Percentiles rank a stretch among this genome's conserved stretches.
Conservation (phyloP, 2,888 invertebrate genomes). For the Linyphia triangularis region DNA sequence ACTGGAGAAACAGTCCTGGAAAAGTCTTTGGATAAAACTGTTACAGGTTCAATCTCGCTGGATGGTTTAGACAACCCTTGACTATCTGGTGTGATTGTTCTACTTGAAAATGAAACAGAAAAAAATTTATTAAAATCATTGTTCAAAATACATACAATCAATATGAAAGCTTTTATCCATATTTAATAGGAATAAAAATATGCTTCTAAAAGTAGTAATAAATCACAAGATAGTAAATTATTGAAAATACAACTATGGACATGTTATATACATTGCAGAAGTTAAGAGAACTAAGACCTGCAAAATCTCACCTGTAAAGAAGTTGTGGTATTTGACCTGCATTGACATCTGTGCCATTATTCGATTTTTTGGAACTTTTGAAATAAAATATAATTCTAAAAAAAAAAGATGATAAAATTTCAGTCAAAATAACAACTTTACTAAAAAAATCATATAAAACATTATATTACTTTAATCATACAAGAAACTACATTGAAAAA, state of each 20-base stretch:
- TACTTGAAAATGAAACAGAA: slow-evolving; percentile 63
- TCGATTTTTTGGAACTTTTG: slow-evolving; percentile 97
- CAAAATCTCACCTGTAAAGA: slow-evolving; percentile 84
- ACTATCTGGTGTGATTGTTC: slow-evolving; percentile 79
- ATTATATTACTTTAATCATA: too few species aligned
- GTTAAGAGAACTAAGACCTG: not conserved
- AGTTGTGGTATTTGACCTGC: slow-evolving; percentile 98
- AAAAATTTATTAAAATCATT: not conserved
- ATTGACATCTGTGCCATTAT: slow-evolving; percentile 98
- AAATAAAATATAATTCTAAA: slow-evolving; percentile 91
- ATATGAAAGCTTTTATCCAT: not conserved
- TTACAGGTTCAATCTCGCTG: slow-evolving; percentile 87
- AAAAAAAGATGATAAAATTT: too few species aligned
- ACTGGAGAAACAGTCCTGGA: slow-evolving; percentile 90
- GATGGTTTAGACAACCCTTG: slow-evolving; percentile 79
- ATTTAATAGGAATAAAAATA: not conserved
- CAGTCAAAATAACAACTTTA: too few species aligned
- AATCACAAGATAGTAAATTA: too few species aligned
- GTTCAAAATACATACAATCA: not conserved
- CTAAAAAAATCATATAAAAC: too few species aligned
- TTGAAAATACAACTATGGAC: too few species aligned
- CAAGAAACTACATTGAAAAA: too few species aligned
- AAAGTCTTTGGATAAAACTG: slow-evolving; percentile 90
- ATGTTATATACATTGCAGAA: not conserved
- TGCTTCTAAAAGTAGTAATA: not conserved